Conservation (phyloP, 2,113 vertebrate genomes). For the Halichoerus grypus region DNA sequence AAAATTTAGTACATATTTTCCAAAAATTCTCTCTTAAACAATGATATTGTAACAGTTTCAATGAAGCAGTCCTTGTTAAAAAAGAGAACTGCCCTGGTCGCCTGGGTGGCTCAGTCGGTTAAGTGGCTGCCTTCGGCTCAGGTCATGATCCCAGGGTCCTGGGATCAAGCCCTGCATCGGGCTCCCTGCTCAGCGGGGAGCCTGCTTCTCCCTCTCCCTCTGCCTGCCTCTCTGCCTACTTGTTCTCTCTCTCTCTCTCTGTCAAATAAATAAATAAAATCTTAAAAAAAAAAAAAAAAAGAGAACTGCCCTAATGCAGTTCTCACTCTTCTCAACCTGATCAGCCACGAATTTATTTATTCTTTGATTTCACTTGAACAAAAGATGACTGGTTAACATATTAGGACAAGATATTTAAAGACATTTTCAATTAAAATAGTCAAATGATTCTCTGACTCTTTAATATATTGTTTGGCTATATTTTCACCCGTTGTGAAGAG, state of each 20-base stretch:
- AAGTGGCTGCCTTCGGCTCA: no score
- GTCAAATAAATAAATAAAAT: no score
- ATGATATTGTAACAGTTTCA: conserved; percentile 3
- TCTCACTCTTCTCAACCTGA: not conserved
- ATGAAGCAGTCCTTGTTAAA: not conserved
- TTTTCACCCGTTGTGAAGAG: not conserved
- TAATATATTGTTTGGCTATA: not conserved
- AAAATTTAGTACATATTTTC: not conserved
- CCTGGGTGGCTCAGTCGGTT: no score
- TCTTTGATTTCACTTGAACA: conserved; percentile 25
- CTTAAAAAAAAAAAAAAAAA: not conserved
- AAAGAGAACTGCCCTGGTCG: not conserved
- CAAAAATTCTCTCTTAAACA: not conserved
- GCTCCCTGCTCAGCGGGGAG: no score
- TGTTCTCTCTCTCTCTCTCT: no score
- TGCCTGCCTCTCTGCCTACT: no score
- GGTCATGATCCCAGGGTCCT: no score
- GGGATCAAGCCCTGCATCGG: no score
- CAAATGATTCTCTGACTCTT: not conserved
- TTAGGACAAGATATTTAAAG: not conserved
- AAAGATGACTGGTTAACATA: not conserved
- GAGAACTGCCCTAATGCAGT: not conserved
- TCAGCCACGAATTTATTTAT: not conserved
- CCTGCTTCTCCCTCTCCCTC: no score
- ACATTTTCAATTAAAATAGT: conserved; percentile 19